Evolutionary conservation across 2,888 invertebrate species (phyloP), one percentile per base, ranked within the genome.

Genomic region (Drosophila testacea): DNA sequence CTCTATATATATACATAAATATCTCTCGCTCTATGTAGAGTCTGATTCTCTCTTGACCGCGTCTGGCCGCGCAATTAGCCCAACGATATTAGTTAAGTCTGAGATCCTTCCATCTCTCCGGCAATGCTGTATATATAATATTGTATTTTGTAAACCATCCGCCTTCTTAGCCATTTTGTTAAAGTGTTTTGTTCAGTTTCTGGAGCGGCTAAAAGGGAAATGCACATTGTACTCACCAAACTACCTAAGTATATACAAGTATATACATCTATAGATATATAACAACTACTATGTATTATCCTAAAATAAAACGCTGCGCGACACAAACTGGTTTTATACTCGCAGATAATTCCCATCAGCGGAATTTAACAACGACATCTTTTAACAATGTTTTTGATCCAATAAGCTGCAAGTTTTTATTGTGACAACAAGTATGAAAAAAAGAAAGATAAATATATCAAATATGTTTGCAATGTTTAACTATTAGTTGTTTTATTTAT

Each of bases 401-500:
- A 39, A 46, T 46, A 52, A 71, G 52, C 54, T 59, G 39, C 51
- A 63, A 76, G 54, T 46, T 57, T 72, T 57, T 61, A 76, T 68
- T 76, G 64, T 76, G 52, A 67, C 73, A 38, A 34, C 6, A 42
- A 57, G 41, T 41, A 27, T 47, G 22, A 30, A 32, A 38, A 9
- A 51, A 38, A 52, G 1, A 41, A 22, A 41, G 22, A 22, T 22
- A 3, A 52, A 56, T 54, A 44, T 51, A 55, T 72, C 62, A 71
- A 62, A 34, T 65, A 30, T 72, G 55, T 67, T 68, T 68, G 60
- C 68, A 75, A 77, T 68, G 63, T 77, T 77, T 34, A 57, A 11
- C 4, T 6, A n/a, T 11, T 4, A 30, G 2, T 27, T 52, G 39
- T 60, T 55, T 60, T 30, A 13, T 38, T 46, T 7, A 9, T n/a